Evolutionary conservation across 2,113 vertebrate genomes (phyloP).

Genomic region (Bufo gargarizans): DNA sequence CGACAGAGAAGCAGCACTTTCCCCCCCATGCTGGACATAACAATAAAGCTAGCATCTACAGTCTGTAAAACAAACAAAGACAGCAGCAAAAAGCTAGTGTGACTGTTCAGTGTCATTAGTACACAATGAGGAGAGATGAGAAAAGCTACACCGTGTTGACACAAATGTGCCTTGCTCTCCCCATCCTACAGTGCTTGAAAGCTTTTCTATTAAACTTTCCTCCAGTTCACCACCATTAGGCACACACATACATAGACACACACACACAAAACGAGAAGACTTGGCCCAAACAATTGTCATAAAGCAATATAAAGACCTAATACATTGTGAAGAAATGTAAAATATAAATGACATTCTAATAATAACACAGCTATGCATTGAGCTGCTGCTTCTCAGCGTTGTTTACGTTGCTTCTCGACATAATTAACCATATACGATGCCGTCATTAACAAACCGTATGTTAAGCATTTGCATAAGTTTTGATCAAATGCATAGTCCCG

Average conservation of each 20-base stretch:
- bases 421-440: too few relatives aligned
- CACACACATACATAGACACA: constrained; percentile 68
- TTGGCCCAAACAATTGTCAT: constrained; percentile 65
- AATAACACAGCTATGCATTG: too few relatives aligned
- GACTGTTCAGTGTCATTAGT: constrained; percentile 83
- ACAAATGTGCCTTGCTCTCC: constrained; percentile 78
- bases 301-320: neutral
- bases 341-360: neutral
- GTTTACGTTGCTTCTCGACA: too few relatives aligned
- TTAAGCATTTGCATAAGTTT: too few relatives aligned
- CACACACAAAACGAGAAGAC: constrained; percentile 75
- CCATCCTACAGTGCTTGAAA: constrained; percentile 83
- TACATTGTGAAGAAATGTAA: neutral
- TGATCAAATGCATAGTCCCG: too few relatives aligned
- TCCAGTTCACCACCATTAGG: constrained; percentile 79
- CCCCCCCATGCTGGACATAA: constrained; percentile 78
- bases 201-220: constrained; percentile 84
- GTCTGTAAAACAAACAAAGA: constrained; percentile 81
- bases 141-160: constrained; percentile 83
- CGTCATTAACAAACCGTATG: too few relatives aligned
- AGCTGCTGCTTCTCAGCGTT: too few relatives aligned
- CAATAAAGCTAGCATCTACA: constrained; percentile 76
- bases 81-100: constrained; percentile 78
- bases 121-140: constrained; percentile 89
- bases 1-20: constrained; percentile 72